Evolutionary conservation across 2,888 invertebrate genomes (phyloP), one percentile per base, ranked within the genome.

Genomic region (Sinohyriopsis cumingii): DNA sequence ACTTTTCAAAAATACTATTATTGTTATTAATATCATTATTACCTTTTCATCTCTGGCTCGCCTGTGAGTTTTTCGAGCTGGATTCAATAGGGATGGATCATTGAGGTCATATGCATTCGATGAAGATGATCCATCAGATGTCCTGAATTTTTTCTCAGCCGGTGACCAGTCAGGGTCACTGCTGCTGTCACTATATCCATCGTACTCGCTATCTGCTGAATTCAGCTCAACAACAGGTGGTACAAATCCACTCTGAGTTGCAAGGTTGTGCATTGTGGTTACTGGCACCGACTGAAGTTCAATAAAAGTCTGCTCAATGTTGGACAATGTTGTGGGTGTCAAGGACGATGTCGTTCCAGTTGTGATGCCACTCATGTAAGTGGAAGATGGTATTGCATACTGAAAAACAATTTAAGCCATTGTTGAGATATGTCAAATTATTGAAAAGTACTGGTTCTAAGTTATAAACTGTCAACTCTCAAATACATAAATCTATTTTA

Each of bases 241-340:
- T 77, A 97, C 96, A 90, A 97, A 97, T 77, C 97, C 96, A 72
- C 96, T 97, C 92, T 97, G 96, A 22, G 83, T 83, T 60, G 82
- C 79, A 3, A 81, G 81, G 63, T 84, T 83, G 24, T 80, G 82
- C 4, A 76, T 65, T 6, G 75, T 71, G 19, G 79, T 75, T 0
- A 76, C 71, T 89, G 93, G 93, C 81, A 94, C 93, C 5, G 85
- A 84, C 91, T 95, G 95, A 87, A 96, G 92, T 91, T 96, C 96
- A 88, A 95, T 93, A 91, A 96, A 95, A 1, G 95, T 95, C 87
- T 97, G 96, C 91, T 97, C 96, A 91, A 97, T 95, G 92, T 93
- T 92, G 86, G 96, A 94, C 89, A 97, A 92, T 84, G 96, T 97
- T 63, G 97, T 97, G 77, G 97, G 97, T 81, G 98, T 98, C 86